Base-by-base conservation (phyloP, 2,797 vertebrate genomes). In the Phylloscopus collybita region DNA sequence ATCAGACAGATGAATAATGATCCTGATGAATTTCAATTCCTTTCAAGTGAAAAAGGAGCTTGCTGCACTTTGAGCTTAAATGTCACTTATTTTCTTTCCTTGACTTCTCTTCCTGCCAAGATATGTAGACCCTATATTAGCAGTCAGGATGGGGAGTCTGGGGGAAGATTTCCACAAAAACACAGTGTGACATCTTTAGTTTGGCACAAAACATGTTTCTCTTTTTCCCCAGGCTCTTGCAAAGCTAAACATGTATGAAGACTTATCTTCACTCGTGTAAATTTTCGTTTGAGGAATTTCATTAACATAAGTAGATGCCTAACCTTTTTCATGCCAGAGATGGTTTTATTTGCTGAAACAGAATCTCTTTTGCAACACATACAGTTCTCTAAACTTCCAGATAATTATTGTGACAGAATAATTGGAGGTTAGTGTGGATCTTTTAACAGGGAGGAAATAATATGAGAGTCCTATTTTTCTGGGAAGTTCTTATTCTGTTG, bases 191-290 rank as follows among this genome's bases (percentile, higher is more conserved):
- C 74, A 23, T 51, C 51, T 74, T 76, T 54, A 92, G 53, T 71
- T 89, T 93, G 79, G 84, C 74, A 88, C 27, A 76, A 74, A 87
- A 51, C 29, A 17, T 36, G 2, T 16, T 78, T 76, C 47, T 86
- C 5, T 47, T 26, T 94, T 94, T 11, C 47, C 32, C 30, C 69
- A 92, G 73, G 86, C 34, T 76, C 18, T 54, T 95, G 78, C 64
- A 89, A 92, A 97, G 72, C 65, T 93, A 95, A 97, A 91, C 25
- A 44, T 51, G 34, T 60, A 90, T 80, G 82, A 94, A 80, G 80
- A 86, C 51, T 96, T 92, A 93, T 92, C 75, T 93, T 95, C 65
- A 25, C 44, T 93, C 53, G 1, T 72, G 53, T 75, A 96, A 94
- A 94, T 88, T 83, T 84, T 88, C 4, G 0, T 78, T 82, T 57